phyloP scores from a whole-genome alignment of 2,797 vertebrate genomes.

The Enteromius unitaeniatus region DNA sequence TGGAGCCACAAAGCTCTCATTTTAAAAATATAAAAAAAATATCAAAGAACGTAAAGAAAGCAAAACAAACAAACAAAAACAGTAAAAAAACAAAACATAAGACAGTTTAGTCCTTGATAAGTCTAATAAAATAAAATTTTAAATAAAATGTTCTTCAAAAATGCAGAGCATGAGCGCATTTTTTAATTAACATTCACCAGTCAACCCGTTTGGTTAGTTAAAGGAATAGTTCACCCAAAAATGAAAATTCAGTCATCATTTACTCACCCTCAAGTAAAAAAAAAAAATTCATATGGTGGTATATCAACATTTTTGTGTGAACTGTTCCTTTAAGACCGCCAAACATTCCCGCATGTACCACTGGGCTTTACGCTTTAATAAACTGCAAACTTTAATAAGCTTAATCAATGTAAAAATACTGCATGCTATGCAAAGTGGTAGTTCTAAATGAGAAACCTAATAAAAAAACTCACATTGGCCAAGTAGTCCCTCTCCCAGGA shows the following conservation, averaged over 20 bases:
- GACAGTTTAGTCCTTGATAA: background rate
- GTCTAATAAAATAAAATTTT: background rate
- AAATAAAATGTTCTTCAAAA: background rate
- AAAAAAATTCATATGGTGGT: background rate
- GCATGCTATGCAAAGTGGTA: background rate
- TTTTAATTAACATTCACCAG: background rate
- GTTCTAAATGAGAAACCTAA: background rate
- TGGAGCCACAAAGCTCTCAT: background rate
- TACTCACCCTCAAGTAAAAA: too few relatives aligned
- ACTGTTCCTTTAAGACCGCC: background rate
- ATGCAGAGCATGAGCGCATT: background rate
- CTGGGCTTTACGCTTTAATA: constrained; percentile 17
- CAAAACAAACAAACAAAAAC: background rate
- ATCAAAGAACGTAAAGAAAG: background rate
- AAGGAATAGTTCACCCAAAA: too few relatives aligned
- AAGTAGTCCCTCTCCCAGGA: constrained; percentile 89
- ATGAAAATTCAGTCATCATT: too few relatives aligned
- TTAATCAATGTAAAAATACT: constrained; percentile 13
- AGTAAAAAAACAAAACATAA: background rate
- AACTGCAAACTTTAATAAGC: constrained; percentile 19
- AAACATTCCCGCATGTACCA: constrained; percentile 3
- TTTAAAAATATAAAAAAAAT: too few relatives aligned
- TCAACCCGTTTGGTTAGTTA: background rate
- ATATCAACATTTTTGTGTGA: background rate
- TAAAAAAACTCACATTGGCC: constrained; percentile 80